phyloP scores from a whole-genome alignment of 2,797 vertebrate species.

The Serranus cabrilla region DNA sequence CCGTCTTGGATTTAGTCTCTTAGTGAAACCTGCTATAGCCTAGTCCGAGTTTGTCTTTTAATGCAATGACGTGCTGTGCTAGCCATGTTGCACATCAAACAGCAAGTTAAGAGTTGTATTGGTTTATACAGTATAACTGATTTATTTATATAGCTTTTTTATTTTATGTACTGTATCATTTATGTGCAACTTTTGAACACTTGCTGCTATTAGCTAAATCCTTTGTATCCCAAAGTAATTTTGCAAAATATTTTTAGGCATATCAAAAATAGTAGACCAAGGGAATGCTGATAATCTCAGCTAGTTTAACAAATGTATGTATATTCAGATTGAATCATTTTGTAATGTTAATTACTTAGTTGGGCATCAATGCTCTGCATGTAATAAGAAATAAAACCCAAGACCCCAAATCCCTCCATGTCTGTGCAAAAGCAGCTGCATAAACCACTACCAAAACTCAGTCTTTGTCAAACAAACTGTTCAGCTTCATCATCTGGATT shows the following conservation, averaged over 20 bases:
- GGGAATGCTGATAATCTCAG: neutral
- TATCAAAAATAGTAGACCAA: neutral
- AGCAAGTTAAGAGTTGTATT: neutral
- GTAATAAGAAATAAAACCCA: slow-evolving; percentile 11
- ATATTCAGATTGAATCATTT: neutral
- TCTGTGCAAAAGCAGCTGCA: slow-evolving; percentile 72
- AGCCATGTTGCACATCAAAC: neutral
- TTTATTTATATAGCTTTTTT: neutral
- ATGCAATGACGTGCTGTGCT: neutral
- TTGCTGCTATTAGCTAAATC: neutral
- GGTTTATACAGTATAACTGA: neutral
- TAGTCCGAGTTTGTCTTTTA: slow-evolving; percentile 30
- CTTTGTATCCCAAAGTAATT: too few species aligned
- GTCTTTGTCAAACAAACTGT: slow-evolving; percentile 77
- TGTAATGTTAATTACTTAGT: neutral
- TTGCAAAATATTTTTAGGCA: neutral
- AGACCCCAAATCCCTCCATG: slow-evolving; percentile 12
- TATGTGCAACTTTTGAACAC: neutral
- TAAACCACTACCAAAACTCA: slow-evolving; percentile 73
- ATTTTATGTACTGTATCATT: neutral
- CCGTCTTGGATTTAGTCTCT: slow-evolving; percentile 54
- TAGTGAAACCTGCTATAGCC: slow-evolving; percentile 33
- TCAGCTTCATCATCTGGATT: slow-evolving; percentile 76
- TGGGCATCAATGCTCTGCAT: neutral
- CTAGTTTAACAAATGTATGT: neutral